Base-by-base conservation (phyloP, 2,797 vertebrate genomes). In the Morelia viridis region DNA sequence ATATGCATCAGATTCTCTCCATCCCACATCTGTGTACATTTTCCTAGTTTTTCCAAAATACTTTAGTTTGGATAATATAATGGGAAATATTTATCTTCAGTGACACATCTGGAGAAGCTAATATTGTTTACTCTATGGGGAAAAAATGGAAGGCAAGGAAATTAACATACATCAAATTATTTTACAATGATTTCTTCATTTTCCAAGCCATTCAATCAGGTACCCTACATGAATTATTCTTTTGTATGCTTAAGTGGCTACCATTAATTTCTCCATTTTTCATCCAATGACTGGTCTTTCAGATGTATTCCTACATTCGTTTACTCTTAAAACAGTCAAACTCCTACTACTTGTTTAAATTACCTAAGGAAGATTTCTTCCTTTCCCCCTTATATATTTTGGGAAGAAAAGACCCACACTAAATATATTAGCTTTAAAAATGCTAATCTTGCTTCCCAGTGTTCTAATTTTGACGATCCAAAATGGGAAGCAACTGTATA, bases 221-320 rank as follows among this genome's bases (percentile, higher is more conserved):
- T 93, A 95, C 92, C 50, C 80, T 89, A 83, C 90, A 95, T 96
- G 94, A 0, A 0, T 93, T 89, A 94, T 92, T 91, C 94, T 96
- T 95, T 91, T 93, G 95, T 57, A 95, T 92, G 76, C 62, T 94
- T 91, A 94, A 88, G 86, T 65, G 92, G 90, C 96, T 88, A 90
- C 46, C 12, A 17, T 71, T 87, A 65, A 10, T 2, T 5, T 83
- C 95, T 95, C 92, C 41, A 87, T 88, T 92, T 88, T 83, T 5
- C 94, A 92, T 91, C 95, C 93, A 95, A 95, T 95, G 58, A 93
- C 94, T 95, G 88, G 89, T 96, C 91, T 95, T 96, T 93, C 93
- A 92, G 92, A 93, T 92, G 46, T 95, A 94, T 89, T n/a, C 90
- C 90, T 93, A 89, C 41, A 96, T 92, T 93, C 92, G 86, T 93